Evolutionary conservation across 1,140 invertebrate genomes (phyloP), one percentile per base, ranked within the genome.

Genomic region (Lepidurus apus): DNA sequence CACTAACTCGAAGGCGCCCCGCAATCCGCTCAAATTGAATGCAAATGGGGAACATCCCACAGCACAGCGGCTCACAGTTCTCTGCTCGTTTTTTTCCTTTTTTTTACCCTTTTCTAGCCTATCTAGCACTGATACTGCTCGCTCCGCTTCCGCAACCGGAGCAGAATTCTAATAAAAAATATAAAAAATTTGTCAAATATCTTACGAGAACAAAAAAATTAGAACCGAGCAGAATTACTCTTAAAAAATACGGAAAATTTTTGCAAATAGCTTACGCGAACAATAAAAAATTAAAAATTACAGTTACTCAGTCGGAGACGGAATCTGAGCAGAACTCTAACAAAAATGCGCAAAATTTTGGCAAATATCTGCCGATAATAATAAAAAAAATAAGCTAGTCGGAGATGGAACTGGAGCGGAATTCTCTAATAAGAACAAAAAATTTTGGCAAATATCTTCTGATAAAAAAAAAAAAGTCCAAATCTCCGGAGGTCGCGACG

Each of bases 1-100:
- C 53, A 65, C 53, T 65, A 65, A 65, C 53, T 65, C 13, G 53
- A 65, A 65, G 53, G 53, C 53, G 53, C 53, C 17, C 6, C 21
- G 53, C 53, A 65, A 65, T 65, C 9, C 53, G 13, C n/a, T 65
- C 53, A 65, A 65, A 65, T 65, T 65, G 53, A 65, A 65, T 65
- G 53, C 53, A 65, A 65, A 65, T 65, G 53, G 53, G 21, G 17
- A 65, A 65, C 53, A 65, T 65, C 53, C 53, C 53, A 65, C 53
- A 65, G 53, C 53, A 65, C 17, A n/a, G 53, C 1, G 53, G 8
- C 53, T 65, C 21, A 7, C 17, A 65, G 53, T 65, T 65, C 53
- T 65, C 21, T 13, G n/a, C 17, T 21, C 1, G 13, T 17, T n/a
- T 65, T 65, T 65, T 65, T 65, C 2, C 4, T 6, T 13, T 65